Evolutionary conservation across 1,140 invertebrate species (phyloP), one percentile per base, ranked within the genome.

Genomic region (Drosophila orena): DNA sequence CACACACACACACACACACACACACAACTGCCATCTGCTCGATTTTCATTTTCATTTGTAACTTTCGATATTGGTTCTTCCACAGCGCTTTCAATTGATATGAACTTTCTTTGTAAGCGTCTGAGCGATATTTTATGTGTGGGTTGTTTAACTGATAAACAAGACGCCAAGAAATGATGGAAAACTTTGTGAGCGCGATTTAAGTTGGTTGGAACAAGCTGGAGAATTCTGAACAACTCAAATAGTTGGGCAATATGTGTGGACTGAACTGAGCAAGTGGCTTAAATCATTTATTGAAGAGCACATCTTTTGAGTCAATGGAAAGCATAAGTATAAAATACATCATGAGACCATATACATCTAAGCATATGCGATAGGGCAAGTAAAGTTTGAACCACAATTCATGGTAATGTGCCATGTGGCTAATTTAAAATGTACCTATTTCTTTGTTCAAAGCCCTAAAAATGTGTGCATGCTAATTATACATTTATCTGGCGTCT

Each of bases 51-150:
- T 75, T 76, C 61, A 46, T 75, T 75, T 76, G 35, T 12, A 38
- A 47, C 71, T 68, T 54, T 76, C 60, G 66, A 73, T 72, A 70
- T 72, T 53, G 40, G 68, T 72, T 73, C 55, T 53, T 37, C 64
- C 44, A 42, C 44, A 27, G 22, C 46, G 44, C 43, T 68, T 65
- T 74, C 49, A 74, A 74, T 74, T 74, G 68, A 74, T 62, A 73
- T 74, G 71, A 74, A 74, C 71, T 74, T 73, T 62, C 69, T 73
- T 74, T 73, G 49, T 42, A 34, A 44, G 15, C 14, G 40, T 56
- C 20, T 24, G 27, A 40, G 37, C 35, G 43, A 43, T 35, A 34
- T 38, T 40, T 54, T 27, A n/a, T 20, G 52, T 15, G 35, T 58
- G 54, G 2, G 27, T 58, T 10, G 6, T 42, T 44, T 11, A 20